phyloP scores from a whole-genome alignment of 1,140 invertebrate genomes.

The Chironomus striatipennis region DNA sequence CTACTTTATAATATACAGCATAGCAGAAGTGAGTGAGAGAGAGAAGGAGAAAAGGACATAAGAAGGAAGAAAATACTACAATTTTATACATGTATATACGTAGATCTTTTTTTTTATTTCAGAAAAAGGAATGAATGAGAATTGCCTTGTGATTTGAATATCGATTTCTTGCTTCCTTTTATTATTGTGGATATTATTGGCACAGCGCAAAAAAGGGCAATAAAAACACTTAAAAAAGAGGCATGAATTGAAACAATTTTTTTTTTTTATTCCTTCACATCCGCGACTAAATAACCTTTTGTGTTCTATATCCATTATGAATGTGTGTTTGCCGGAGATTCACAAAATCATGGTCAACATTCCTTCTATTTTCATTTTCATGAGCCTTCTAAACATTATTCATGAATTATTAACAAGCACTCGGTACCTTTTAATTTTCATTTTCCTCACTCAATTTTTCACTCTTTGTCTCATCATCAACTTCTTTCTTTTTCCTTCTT shows the following conservation, averaged over 20 bases:
- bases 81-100: not conserved
- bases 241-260: constrained; percentile 15
- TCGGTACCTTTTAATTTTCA: not conserved
- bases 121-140: constrained; percentile 1
- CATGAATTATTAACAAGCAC: not conserved
- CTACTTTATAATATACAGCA: not conserved
- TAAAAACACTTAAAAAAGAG: not conserved
- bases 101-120: not conserved
- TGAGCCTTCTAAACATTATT: not conserved
- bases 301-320: not conserved
- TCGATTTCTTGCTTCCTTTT: constrained; percentile 9
- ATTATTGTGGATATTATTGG: constrained; percentile 2
- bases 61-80: not conserved
- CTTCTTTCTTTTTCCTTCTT: too few relatives aligned
- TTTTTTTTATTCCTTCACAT: not conserved
- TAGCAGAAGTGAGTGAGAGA: too few relatives aligned
- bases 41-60: not conserved
- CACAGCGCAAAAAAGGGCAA: not conserved
- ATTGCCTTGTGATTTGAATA: constrained; percentile 23
- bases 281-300: not conserved
- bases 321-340: not conserved
- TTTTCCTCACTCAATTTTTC: not conserved
- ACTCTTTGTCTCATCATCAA: not conserved
- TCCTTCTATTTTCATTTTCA: not conserved
- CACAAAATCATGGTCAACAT: not conserved